Evolutionary conservation across 1,140 invertebrate species (phyloP), one percentile per base, ranked within the genome.

Genomic region (Philopotamus ludificatus): DNA sequence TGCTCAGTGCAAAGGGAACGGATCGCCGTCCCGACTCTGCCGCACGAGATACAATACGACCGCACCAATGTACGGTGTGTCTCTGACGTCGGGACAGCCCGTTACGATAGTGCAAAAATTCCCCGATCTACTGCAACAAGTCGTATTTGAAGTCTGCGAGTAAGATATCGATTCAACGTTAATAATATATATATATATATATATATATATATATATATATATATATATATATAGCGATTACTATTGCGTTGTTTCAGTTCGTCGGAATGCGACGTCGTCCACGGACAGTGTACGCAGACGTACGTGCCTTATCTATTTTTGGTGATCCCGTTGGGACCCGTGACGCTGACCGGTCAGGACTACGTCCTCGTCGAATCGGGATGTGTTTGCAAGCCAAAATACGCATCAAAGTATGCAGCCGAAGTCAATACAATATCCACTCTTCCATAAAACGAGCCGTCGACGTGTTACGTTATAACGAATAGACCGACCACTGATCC

Each of bases 71-170:
- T 94, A 94, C 75, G 93, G 93, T 3, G 91, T 95, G 20, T 94
- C 91, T 20, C 79, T 95, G 3, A 95, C 93, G 1, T 94, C 92
- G 18, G 93, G 93, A 9, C 91, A 94, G 75, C 92, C 92, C 1
- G 92, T 95, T 54, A 94, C 93, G 25, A 95, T 95, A 69, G 93
- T 95, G 20, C 93, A 95, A 79, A 95, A 95, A 77, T 95, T 95
- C 74, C 93, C 93, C 1, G 92, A 95, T 80, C 81, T 95, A n/a
- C 76, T 95, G 26, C 93, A 95, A 74, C 93, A 95, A 82, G 92
- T 95, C 47, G 91, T 95, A 47, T 95, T 93, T 72, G 92, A 95
- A 80, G 91, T 93, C 63, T 90, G 88, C 86, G 86, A 88, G 87
- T 85, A 67, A 84, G 83, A 83, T 69, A 34, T 44, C 15, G 20